Evolutionary conservation across 2,797 vertebrate genomes (phyloP), one percentile per base, ranked within the genome.

Genomic region (Cyprinella venusta): DNA sequence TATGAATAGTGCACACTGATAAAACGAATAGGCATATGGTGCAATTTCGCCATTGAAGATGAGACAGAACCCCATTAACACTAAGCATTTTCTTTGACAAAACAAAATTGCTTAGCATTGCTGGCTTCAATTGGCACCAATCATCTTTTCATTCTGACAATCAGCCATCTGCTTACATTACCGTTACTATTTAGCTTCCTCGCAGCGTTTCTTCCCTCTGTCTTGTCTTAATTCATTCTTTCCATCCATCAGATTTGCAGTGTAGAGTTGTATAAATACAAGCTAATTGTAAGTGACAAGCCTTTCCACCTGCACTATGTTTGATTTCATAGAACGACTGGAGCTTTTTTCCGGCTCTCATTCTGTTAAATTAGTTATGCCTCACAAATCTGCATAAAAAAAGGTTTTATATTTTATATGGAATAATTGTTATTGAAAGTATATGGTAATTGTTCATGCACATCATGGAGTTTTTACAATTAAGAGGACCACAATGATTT

Each of bases 281-380:
- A 63, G 36, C 67, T 70, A 61, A 81, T 67, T 76, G 3, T 82
- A 15, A 54, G 48, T 76, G 80, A 67, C 80, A 82, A 67, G 72
- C 56, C 40, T 74, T 81, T 81, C 69, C 69, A 81, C 80, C 69
- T 76, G 80, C 71, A 3, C 33, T 65, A 26, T 75, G 70, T 82
- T 75, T 67, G 6, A 67, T 82, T 82, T 82, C 61, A 82, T 24
- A 6, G 80, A 48, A 75, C 2, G 21, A 54, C 70, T 76, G 18
- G 72, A 19, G 33, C 16, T 50, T 65, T 80, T 72, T 50, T 42
- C 8, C 5, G 9, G 33, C n/a, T 80, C 8, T 64, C 2, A 3
- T 33, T 64, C 26, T 74, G 1, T 38, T 52, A 36, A 12, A 38
- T 65, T 13, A 36, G 68, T 54, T 33, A 72, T 72, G 42, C 26